These are phyloP conservation scores for Zele albiditarsus DNA, from an alignment of 2,888 invertebrate genomes.

Conservation along the genomic window DNA sequence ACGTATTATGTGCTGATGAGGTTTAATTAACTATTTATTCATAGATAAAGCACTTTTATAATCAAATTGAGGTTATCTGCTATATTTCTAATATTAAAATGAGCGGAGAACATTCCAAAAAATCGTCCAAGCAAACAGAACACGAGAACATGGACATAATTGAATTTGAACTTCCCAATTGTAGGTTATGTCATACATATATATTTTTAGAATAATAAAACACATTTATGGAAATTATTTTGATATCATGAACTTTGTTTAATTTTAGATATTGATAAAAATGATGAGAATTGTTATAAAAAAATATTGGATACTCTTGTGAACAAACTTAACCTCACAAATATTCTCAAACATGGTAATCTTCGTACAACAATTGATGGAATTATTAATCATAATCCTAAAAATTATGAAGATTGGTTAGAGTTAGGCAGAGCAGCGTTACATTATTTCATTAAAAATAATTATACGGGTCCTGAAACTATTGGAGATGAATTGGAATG, in stretches of 20 bases:
- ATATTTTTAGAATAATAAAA: no score
- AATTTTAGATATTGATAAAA: conserved; percentile 2
- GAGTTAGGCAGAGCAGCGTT: conserved; percentile 79
- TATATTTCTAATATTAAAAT: no score
- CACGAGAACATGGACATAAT: not conserved
- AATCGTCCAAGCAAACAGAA: not conserved
- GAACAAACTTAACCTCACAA: conserved; percentile 21
- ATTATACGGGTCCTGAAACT: conserved; percentile 85
- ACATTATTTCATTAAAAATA: conserved; percentile 84
- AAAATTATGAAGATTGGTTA: conserved; percentile 69
- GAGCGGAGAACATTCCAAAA: no score
- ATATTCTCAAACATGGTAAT: conserved; percentile 2
- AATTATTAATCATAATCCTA: conserved; percentile 22
- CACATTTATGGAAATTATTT: no score
- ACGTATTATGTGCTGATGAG: not conserved
- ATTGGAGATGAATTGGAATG: conserved; percentile 64
- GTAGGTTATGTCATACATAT: not conserved
- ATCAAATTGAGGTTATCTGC: no score
- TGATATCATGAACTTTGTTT: conserved; percentile 3
- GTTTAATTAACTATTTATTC: not conserved
- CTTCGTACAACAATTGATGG: conserved; percentile 15
- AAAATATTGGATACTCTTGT: conserved; percentile 20
- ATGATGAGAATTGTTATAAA: conserved; percentile 20
- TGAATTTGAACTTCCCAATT: conserved; percentile 22
- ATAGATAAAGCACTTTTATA: no score